Base-by-base conservation (phyloP, 2,113 vertebrate genomes). In the Cromileptes altivelis region DNA sequence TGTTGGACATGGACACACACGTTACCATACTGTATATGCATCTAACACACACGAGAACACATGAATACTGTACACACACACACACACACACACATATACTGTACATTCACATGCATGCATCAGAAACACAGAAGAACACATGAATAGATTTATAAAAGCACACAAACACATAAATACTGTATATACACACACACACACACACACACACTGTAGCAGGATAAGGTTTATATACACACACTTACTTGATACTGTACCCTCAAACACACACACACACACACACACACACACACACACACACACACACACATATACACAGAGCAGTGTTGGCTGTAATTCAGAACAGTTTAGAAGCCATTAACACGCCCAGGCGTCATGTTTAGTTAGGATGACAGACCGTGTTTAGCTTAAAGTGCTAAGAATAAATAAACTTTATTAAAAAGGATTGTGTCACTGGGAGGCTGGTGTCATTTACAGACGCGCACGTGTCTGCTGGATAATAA, bases 401-500 rank as follows among this genome's bases (percentile, higher is more conserved):
- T 76, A 58, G 78, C 21, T 85, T 75, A n/a, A 70, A 74, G 64
- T 68, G 40, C 78, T 65, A 0, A 62, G 79, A 82, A 80, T 86
- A 88, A 86, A 86, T 80, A 85, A 75, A 80, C 78, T 52, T 76
- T 69, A 81, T 71, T 77, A 84, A 85, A 67, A 78, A n/a, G 4
- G 75, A 65, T 33, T 37, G 25, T 45, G 83, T 70, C n/a, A 56
- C 40, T 4, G 53, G 19, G 42, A 65, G 21, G 70, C 14, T 30
- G 25, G 23, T 33, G 37, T 47, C 17, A 62, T 40, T 56, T 53
- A 50, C 70, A 42, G 42, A 21, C 2, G 2, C 25, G 47, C 30
- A 1, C 1, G 17, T 33, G n/a, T 33, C 30, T 3, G 10, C 3
- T 78, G 23, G 33, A 4, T 19, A 18, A 40, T 25, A 17, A 18